phyloP scores from a whole-genome alignment of 1,140 invertebrate genomes.

The Drosophila nasuta region DNA sequence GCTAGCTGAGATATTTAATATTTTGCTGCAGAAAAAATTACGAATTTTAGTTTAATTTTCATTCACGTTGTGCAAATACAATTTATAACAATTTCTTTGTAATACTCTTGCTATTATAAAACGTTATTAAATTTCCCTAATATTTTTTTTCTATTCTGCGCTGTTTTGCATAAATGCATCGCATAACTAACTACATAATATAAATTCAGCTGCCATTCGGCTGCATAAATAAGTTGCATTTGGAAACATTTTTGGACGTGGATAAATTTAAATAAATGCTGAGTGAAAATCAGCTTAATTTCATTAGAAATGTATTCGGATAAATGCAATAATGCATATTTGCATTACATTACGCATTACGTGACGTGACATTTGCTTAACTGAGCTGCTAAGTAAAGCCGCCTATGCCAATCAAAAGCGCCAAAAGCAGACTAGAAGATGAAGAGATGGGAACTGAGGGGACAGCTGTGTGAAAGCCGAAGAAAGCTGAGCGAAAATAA shows the following conservation, averaged over 20 bases:
- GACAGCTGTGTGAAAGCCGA: conserved; percentile 31
- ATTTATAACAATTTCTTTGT: no score
- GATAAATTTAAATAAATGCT: not conserved
- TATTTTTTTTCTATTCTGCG: no score
- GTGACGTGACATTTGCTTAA: conserved; percentile 26
- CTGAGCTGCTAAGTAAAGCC: conserved; percentile 28
- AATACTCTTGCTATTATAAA: no score
- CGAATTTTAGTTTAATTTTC: no score
- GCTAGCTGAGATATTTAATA: no score
- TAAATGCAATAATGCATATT: conserved; percentile 28
- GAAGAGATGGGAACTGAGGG: not conserved
- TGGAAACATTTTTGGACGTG: not conserved
- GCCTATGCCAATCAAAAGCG: conserved; percentile 59
- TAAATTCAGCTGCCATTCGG: no score
- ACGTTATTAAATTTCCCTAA: no score
- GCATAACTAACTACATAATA: no score
- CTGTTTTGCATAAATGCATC: no score
- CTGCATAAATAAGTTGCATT: no score
- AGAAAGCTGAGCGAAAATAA: conserved; percentile 33
- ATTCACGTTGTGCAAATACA: no score
- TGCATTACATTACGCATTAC: conserved; percentile 52
- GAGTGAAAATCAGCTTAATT: conserved; percentile 3
- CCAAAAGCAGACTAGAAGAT: conserved; percentile 1
- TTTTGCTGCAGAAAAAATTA: no score
- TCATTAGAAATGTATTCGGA: conserved; percentile 11